These are phyloP conservation scores for Phenacoccus solenopsis DNA, from an alignment of 1,140 invertebrate species.

Conservation along the genomic window DNA sequence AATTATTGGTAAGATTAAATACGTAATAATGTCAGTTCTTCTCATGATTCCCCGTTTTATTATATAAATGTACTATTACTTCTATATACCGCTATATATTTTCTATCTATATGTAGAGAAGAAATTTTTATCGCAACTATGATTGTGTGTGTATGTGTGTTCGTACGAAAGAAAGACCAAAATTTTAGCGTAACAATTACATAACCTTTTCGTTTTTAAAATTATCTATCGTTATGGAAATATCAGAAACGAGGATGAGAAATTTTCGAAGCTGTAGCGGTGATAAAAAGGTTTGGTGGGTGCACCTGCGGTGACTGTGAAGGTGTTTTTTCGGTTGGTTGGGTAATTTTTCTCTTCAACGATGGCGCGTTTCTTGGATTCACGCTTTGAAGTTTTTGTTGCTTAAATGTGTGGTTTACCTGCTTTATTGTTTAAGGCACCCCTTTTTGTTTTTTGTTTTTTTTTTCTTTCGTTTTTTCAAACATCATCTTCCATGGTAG, in stretches of 20 bases:
- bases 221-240: not conserved
- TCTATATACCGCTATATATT: too few species aligned
- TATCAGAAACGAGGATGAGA: not conserved
- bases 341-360: not conserved
- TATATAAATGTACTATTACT: too few species aligned
- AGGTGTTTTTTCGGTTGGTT: not conserved
- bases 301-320: not conserved
- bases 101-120: too few species aligned
- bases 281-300: not conserved
- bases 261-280: not conserved
- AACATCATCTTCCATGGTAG: too few species aligned
- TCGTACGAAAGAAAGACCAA: too few species aligned
- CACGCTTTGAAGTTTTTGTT: not conserved
- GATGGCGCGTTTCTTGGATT: not conserved
- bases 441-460: too few species aligned
- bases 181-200: too few species aligned
- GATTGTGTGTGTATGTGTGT: too few species aligned
- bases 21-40: not conserved
- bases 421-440: not conserved
- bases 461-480: too few species aligned
- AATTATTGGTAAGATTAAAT: not conserved
- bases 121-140: too few species aligned
- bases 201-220: too few species aligned
- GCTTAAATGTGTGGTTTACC: not conserved
- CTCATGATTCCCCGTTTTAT: too few species aligned